Evolutionary conservation across 2,888 invertebrate species (phyloP).

Genomic region (Lasius fuliginosus): DNA sequence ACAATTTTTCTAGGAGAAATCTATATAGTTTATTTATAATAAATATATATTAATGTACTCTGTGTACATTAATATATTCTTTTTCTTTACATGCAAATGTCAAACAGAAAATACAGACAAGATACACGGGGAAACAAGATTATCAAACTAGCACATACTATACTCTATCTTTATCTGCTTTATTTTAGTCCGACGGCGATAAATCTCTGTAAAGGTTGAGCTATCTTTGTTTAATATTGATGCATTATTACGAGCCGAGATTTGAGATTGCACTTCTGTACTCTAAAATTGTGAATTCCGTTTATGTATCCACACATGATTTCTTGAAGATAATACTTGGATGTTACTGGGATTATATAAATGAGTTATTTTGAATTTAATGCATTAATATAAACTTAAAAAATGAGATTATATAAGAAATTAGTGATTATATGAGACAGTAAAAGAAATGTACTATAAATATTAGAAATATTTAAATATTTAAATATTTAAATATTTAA

Average conservation of each 20-base stretch:
- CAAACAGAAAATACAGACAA: background rate
- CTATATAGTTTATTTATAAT: background rate
- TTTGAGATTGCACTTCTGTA: slow-evolving; percentile 6
- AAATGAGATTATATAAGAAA: background rate
- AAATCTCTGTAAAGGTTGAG: slow-evolving; percentile 25
- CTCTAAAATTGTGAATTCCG: slow-evolving; percentile 9
- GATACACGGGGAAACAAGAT: slow-evolving; percentile 2
- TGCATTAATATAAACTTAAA: background rate
- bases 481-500: background rate
- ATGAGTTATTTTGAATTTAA: background rate
- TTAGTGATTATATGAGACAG: background rate
- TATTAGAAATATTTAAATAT: slow-evolving; percentile 4
- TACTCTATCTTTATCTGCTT: slow-evolving; percentile 4
- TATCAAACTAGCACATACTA: background rate
- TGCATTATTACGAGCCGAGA: slow-evolving; percentile 22
- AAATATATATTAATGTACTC: background rate
- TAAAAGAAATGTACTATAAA: background rate
- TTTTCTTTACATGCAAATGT: background rate
- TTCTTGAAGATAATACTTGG: slow-evolving; percentile 10
- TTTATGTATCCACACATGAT: background rate
- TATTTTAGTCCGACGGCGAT: background rate
- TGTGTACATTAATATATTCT: background rate
- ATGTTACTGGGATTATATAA: slow-evolving; percentile 2
- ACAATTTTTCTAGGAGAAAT: background rate
- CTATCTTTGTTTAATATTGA: slow-evolving; percentile 26